phyloP scores from a whole-genome alignment of 2,888 invertebrate genomes.

The Odontocolon sp. region DNA sequence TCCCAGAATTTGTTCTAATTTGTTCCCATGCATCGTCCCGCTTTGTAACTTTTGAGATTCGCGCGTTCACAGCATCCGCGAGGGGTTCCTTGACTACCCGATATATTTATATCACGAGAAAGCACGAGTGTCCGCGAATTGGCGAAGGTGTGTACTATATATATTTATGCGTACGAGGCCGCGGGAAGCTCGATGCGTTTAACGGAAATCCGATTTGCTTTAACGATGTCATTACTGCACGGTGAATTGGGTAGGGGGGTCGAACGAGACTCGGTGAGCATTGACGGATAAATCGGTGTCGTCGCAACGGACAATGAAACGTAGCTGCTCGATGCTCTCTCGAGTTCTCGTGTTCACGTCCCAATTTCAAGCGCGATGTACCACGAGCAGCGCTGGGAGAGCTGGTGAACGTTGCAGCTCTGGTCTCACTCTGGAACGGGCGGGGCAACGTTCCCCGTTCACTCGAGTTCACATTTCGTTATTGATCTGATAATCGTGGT shows the following conservation, averaged over 20 bases:
- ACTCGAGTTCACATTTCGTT: constrained; percentile 50
- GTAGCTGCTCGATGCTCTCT: background rate
- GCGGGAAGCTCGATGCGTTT: constrained; percentile 44
- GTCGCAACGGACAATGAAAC: constrained; percentile 33
- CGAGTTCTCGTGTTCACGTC: constrained; percentile 8
- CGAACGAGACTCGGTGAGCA: too few relatives aligned
- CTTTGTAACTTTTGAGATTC: constrained; percentile 25
- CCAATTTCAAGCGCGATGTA: constrained; percentile 19
- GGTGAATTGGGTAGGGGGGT: too few relatives aligned
- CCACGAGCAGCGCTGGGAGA: background rate
- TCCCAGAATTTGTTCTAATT: too few relatives aligned
- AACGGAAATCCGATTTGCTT: constrained; percentile 56
- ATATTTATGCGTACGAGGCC: constrained; percentile 8
- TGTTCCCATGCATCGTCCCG: constrained; percentile 7
- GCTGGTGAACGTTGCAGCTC: constrained; percentile 11
- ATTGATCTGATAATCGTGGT: constrained; percentile 57
- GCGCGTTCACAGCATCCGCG: constrained; percentile 24
- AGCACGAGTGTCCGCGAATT: constrained; percentile 42
- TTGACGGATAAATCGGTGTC: constrained; percentile 31
- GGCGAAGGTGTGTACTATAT: constrained; percentile 27
- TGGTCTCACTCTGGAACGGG: constrained; percentile 25
- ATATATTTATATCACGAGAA: constrained; percentile 50
- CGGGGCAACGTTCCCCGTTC: constrained; percentile 50
- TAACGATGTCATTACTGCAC: constrained; percentile 40
- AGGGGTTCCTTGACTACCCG: too few relatives aligned